phyloP scores from a whole-genome alignment of 2,113 vertebrate species.

The Thoracochromis brauschi region DNA sequence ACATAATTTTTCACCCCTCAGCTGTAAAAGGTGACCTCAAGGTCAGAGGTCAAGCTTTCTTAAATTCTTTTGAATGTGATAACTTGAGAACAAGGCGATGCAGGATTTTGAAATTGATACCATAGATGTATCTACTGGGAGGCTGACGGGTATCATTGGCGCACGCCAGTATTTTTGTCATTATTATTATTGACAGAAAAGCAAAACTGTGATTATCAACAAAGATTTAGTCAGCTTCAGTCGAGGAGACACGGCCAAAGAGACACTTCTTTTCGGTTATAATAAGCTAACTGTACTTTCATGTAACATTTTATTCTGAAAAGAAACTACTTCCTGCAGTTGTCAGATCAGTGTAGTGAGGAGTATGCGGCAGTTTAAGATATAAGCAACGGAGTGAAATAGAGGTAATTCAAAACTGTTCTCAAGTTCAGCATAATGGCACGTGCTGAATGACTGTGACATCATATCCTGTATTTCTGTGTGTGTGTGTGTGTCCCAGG shows the following conservation, averaged over 20 bases:
- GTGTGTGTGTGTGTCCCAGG: slow-evolving; percentile 31
- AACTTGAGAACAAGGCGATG: not conserved
- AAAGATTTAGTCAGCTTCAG: not conserved
- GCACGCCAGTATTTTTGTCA: not conserved
- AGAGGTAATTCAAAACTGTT: not conserved
- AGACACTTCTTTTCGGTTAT: not conserved
- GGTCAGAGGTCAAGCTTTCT: not conserved
- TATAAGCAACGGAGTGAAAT: not conserved
- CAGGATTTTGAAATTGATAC: rapidly evolving
- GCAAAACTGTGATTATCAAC: not conserved
- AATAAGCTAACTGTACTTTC: not conserved
- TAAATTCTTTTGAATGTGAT: not conserved
- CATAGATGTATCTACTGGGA: rapidly evolving
- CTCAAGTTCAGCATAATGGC: rapidly evolving
- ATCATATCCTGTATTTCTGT: not conserved
- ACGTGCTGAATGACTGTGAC: not conserved
- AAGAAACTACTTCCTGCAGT: not conserved
- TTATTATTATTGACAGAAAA: not conserved
- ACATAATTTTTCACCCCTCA: not conserved
- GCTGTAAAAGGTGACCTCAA: not conserved
- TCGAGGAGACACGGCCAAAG: not conserved
- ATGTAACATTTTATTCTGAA: not conserved
- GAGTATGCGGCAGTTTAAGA: rapidly evolving
- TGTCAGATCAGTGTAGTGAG: not conserved
- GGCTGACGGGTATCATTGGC: not conserved